A percentile compares a stretch with the other conserved stretches of the same genome.
Evolutionary conservation across 2,797 vertebrate species (phyloP).

Genomic region (Pangasius macronema): DNA sequence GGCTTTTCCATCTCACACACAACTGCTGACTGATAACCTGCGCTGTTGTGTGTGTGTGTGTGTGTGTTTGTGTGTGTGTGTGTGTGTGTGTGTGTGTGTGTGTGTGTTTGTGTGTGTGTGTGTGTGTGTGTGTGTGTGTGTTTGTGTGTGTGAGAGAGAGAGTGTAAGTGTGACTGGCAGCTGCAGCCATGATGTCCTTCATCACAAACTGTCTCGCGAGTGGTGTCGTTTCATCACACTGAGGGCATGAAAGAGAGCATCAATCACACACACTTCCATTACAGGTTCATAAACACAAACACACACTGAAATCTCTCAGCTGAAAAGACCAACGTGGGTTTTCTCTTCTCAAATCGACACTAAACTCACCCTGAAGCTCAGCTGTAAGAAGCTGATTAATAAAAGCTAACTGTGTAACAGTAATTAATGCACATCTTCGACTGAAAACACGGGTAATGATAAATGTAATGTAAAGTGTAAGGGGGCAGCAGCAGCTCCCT

Average conservation of each 20-base stretch:
- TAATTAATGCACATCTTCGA: too few species aligned
- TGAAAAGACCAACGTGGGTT: background rate
- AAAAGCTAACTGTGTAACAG: background rate
- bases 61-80: too few species aligned
- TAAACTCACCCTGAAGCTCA: background rate
- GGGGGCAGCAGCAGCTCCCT: background rate
- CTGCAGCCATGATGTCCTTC: background rate
- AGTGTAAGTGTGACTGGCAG: too few species aligned
- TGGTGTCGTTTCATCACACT: background rate
- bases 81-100: too few species aligned
- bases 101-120: too few species aligned
- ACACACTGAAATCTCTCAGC: background rate
- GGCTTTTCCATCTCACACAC: too few species aligned
- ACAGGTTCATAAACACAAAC: constrained; percentile 47
- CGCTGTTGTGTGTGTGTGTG: too few species aligned
- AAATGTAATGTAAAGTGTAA: background rate
- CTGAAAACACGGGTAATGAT: too few species aligned
- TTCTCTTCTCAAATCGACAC: background rate
- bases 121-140: too few species aligned
- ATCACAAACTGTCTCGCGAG: background rate
- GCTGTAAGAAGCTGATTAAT: background rate
- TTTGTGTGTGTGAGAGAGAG: too few species aligned
- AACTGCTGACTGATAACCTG: too few species aligned
- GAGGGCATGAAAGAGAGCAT: background rate
- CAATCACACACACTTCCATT: background rate